Evolutionary conservation across 2,797 vertebrate genomes (phyloP).

Genomic region (Xiphorhynchus erythropygius): DNA sequence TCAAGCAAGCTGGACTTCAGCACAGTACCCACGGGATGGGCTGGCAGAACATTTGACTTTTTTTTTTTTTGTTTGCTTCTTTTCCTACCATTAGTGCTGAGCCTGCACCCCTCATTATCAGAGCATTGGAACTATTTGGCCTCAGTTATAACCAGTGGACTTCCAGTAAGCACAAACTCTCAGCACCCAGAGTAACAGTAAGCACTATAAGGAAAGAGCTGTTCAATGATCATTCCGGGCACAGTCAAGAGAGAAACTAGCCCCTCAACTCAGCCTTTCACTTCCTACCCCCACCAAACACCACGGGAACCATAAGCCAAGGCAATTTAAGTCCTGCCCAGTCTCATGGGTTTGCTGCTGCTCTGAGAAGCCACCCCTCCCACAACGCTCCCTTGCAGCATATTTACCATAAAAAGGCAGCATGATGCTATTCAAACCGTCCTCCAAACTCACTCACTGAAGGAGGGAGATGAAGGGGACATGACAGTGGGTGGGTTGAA

Average conservation of each 20-base stretch:
- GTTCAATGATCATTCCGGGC: not conserved
- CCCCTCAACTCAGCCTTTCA: not conserved
- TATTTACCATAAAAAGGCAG: slow-evolving; percentile 53
- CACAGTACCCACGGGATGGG: not conserved
- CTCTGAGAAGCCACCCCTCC: not conserved
- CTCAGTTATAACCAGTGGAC: not conserved
- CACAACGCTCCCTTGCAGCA: not conserved
- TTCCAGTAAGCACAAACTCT: slow-evolving; percentile 16
- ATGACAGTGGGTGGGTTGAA: not conserved
- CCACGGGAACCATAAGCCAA: not conserved
- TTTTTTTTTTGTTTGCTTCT: slow-evolving; percentile 16
- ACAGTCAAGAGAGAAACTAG: not conserved
- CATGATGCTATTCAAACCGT: not conserved
- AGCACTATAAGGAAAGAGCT: not conserved
- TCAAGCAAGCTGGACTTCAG: not conserved
- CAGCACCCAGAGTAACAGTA: not conserved
- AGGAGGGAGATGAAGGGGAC: not conserved
- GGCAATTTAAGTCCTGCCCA: not conserved
- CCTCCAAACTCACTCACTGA: not conserved
- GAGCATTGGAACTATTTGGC: not conserved
- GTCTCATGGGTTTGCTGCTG: not conserved
- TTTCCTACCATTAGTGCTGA: not conserved
- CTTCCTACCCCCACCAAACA: fast-evolving
- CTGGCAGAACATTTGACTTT: not conserved
- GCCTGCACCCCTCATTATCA: not conserved